Evolutionary conservation across 1,140 invertebrate genomes (phyloP).

Genomic region (Arion vulgaris): DNA sequence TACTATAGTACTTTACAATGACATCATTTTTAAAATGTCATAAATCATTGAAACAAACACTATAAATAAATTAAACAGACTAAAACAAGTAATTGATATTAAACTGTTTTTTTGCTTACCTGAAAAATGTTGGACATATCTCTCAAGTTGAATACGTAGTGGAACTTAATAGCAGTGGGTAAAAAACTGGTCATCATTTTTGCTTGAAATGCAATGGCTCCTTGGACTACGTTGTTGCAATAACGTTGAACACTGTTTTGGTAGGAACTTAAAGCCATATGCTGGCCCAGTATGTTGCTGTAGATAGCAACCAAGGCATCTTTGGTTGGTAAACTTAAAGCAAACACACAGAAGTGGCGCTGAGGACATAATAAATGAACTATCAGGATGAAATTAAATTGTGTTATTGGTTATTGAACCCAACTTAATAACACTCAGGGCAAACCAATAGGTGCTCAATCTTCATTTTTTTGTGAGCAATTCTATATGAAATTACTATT

Average conservation of each 20-base stretch:
- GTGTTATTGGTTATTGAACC: too few relatives aligned
- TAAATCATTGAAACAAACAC: too few relatives aligned
- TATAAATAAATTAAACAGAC: too few relatives aligned
- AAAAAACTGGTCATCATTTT: conserved; percentile 89
- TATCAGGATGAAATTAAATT: too few relatives aligned
- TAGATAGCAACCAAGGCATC: conserved; percentile 92
- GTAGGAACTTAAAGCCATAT: conserved; percentile 86
- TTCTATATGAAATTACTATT: too few relatives aligned
- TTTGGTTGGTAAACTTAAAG: conserved; percentile 89
- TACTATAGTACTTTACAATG: too few relatives aligned
- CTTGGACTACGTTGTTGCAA: conserved; percentile 82
- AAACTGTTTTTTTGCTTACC: conserved; percentile 61
- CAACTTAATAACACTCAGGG: too few relatives aligned
- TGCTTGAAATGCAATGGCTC: conserved; percentile 87
- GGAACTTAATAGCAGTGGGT: conserved; percentile 95
- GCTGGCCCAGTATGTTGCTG: conserved; percentile 83
- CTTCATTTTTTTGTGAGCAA: too few relatives aligned
- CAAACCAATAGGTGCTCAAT: too few relatives aligned
- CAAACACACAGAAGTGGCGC: conserved; percentile 94
- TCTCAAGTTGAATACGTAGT: conserved; percentile 96
- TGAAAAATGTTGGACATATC: conserved; percentile 90
- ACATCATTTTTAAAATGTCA: too few relatives aligned
- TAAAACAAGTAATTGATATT: too few relatives aligned
- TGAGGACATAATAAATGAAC: conserved; percentile 58
- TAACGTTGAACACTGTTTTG: conserved; percentile 75